Base-by-base conservation (phyloP, 2,888 invertebrate species). In the Cantharis lateralis region DNA sequence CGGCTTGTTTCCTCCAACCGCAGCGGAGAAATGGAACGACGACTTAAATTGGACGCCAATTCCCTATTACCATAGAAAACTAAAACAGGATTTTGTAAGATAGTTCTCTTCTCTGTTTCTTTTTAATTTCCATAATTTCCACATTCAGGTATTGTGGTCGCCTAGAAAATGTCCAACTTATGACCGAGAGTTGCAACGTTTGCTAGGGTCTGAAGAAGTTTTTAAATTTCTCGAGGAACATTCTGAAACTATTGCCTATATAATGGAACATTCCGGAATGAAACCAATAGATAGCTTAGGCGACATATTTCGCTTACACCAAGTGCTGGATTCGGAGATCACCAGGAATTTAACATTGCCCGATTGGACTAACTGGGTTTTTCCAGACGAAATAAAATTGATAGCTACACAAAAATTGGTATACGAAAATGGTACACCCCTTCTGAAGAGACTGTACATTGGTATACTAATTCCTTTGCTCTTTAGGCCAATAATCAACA, bases 41-140 rank as follows among this genome's bases (percentile, higher is more conserved):
- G 76, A 83, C 0, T 86, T 94, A 76, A 87, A 89, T 78, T 95
- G 95, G 95, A 93, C 93, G 82, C 95, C 95, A 9, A 85, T 81
- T 32, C 83, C 82, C n/a, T 81, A 82, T n/a, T n/a, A 64, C 10
- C 48, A 61, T 48, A 20, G 64, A 28, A 26, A 68, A 13, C 13
- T 18, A 2, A 20, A 16, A 2, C 10, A 16, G 1, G 75, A 75
- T 61, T 75, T 64, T n/a, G 75, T 72, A 11, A 89, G 91, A 26
- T 10, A 26, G 26, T 16, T 28, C 15, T 18, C 2, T 18, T 3
- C 2, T 18, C 0, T 18, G 2, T 18, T 18, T 18, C 18, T 4
- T 3, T 18, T n/a, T n/a, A n/a, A 2, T 18, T 18, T 1, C 20
- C 1, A 18, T 18, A 20, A 3, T 5, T 20, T 20, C 20, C 20